phyloP scores from a whole-genome alignment of 2,797 vertebrate species.

The Varecia variegata region DNA sequence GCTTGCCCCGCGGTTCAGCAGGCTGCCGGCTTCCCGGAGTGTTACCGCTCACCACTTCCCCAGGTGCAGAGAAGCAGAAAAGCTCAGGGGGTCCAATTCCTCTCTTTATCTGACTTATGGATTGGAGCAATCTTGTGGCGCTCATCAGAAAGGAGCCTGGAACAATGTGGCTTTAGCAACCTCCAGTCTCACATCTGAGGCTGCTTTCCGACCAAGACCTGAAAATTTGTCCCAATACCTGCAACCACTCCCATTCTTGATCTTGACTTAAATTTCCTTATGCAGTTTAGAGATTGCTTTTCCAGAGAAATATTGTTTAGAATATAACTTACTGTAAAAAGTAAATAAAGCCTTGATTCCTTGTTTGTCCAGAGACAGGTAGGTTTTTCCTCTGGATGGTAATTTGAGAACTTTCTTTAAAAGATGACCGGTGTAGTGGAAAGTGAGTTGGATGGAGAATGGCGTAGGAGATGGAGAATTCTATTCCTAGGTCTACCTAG shows the following conservation, averaged over 20 bases:
- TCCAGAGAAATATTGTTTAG: not conserved
- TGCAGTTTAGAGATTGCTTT: not conserved
- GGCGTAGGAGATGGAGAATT: not conserved
- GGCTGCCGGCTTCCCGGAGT: not conserved
- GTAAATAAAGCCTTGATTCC: not conserved
- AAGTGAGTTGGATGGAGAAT: not conserved
- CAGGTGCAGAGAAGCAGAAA: not conserved
- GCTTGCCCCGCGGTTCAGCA: not conserved
- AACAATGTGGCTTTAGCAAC: not conserved
- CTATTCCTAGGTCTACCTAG: not conserved
- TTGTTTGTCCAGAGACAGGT: not conserved
- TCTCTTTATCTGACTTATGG: not conserved
- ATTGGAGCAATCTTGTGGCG: not conserved
- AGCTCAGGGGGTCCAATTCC: not conserved
- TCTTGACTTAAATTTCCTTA: slow-evolving; percentile 11
- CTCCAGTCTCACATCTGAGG: not conserved
- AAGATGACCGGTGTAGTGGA: not conserved
- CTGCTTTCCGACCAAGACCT: not conserved
- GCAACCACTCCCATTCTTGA: not conserved
- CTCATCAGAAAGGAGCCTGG: not conserved
- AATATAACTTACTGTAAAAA: not conserved
- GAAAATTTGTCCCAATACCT: not conserved
- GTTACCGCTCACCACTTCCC: not conserved
- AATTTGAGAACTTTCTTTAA: not conserved
- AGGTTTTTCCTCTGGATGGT: not conserved